Evolutionary conservation across 2,113 vertebrate species (phyloP).

Genomic region (Leiothrix lutea): DNA sequence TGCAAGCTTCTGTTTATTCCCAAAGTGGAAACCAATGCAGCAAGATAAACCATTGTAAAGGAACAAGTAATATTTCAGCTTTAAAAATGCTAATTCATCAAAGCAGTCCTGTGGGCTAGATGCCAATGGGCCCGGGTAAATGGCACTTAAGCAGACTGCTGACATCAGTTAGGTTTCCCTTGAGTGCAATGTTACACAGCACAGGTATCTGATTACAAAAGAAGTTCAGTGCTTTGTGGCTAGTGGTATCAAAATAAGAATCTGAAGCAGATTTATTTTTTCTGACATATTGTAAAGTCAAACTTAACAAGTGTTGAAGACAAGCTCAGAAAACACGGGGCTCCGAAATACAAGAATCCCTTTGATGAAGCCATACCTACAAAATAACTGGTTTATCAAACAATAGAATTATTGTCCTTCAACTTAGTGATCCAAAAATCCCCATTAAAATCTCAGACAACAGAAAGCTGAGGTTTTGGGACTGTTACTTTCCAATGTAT

Average conservation of each 20-base stretch:
- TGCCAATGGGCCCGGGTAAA: background rate
- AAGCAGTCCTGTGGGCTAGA: background rate
- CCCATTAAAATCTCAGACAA: conserved; percentile 5
- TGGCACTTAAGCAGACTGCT: background rate
- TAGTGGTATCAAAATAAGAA: conserved; percentile 3
- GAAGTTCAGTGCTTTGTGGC: background rate
- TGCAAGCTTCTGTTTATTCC: background rate
- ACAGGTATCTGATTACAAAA: conserved; percentile 28
- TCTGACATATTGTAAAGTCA: conserved; percentile 48
- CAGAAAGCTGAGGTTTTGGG: background rate
- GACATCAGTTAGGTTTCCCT: background rate
- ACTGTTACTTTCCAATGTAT: background rate
- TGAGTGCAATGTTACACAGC: background rate
- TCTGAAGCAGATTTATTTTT: conserved; percentile 26
- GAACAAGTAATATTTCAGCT: background rate
- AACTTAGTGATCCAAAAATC: background rate
- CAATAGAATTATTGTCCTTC: conserved; percentile 53
- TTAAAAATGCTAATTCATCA: background rate
- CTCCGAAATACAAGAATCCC: conserved; percentile 47
- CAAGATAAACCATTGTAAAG: conserved; percentile 3
- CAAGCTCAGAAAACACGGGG: conserved; percentile 5
- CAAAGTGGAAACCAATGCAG: background rate
- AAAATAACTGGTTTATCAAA: conserved; percentile 41
- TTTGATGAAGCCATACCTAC: conserved; percentile 50
- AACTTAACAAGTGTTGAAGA: conserved; percentile 50